A percentile compares a stretch with the other conserved stretches of the same genome.
These are phyloP conservation scores for Leptoteleia sp. DNA, from an alignment of 1,140 invertebrate species.

Conservation along the genomic window DNA sequence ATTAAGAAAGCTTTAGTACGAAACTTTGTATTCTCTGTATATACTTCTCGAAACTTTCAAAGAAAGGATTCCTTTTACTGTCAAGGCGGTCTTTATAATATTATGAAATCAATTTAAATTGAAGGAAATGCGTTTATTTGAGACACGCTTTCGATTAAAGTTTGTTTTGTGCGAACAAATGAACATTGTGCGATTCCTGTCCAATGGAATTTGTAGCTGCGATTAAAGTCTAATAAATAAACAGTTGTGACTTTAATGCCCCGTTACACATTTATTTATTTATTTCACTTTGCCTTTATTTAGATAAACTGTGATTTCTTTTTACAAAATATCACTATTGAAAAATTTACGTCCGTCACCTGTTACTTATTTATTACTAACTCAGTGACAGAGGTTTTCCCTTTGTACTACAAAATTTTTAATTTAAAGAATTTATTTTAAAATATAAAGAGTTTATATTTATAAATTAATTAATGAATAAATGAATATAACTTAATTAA, in stretches of 20 bases:
- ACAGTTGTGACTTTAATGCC: background rate
- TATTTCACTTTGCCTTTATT: too few species aligned
- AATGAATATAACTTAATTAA: too few species aligned
- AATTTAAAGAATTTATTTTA: too few species aligned
- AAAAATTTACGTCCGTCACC: too few species aligned
- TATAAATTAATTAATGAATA: too few species aligned
- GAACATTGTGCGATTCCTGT: conserved; percentile 18
- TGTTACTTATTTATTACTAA: too few species aligned
- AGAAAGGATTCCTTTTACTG: conserved; percentile 47
- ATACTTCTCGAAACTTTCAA: conserved; percentile 46
- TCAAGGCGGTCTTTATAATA: conserved; percentile 43
- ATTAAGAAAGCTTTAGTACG: conserved; percentile 49
- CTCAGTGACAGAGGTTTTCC: too few species aligned
- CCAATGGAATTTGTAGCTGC: conserved; percentile 13
- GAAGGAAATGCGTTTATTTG: conserved; percentile 43
- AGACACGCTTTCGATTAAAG: conserved; percentile 41
- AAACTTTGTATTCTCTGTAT: conserved; percentile 47
- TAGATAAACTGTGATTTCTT: too few species aligned
- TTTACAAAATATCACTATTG: too few species aligned
- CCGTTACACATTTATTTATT: too few species aligned
- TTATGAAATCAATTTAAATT: conserved; percentile 55
- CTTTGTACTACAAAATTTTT: too few species aligned
- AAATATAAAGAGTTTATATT: too few species aligned
- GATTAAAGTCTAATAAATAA: conserved; percentile 18
- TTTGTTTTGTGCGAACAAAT: conserved; percentile 41